Evolutionary conservation across 2,797 vertebrate species (phyloP).

Genomic region (Epinephelus awoara): DNA sequence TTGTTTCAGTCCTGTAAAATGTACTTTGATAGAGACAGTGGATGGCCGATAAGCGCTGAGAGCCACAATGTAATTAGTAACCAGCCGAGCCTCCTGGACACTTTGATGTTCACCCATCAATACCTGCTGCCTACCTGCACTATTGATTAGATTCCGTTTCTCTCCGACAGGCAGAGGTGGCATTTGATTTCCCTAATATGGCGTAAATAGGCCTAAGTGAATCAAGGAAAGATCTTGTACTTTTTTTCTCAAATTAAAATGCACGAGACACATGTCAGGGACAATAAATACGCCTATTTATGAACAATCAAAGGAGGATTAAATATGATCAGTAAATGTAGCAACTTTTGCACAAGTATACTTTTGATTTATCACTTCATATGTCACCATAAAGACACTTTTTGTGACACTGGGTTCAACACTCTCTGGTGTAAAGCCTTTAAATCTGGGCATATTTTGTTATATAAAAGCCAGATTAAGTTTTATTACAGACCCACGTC

Average conservation of each 20-base stretch:
- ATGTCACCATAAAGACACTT: background rate
- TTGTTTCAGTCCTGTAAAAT: constrained; percentile 76
- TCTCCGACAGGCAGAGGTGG: constrained; percentile 20
- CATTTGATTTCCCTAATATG: constrained; percentile 37
- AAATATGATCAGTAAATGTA: too few species aligned
- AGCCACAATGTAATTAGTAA: constrained; percentile 82
- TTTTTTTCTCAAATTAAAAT: background rate
- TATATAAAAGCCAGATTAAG: background rate
- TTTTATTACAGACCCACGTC: constrained; percentile 27
- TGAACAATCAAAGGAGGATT: background rate
- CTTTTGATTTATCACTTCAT: background rate
- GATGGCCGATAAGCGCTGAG: constrained; percentile 76
- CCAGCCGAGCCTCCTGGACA: constrained; percentile 62
- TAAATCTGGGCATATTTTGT: background rate
- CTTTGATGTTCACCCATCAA: constrained; percentile 78
- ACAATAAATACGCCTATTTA: background rate
- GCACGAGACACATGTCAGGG: too few species aligned
- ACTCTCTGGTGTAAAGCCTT: too few species aligned
- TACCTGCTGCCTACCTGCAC: constrained; percentile 41
- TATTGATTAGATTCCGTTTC: constrained; percentile 72
- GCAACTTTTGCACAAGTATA: background rate
- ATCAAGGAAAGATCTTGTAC: background rate
- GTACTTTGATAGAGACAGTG: constrained; percentile 77
- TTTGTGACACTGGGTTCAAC: background rate
- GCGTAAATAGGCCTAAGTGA: background rate